Evolutionary conservation across 1,140 invertebrate genomes (phyloP), one percentile per base, ranked within the genome.

Genomic region (Varroa destructor): DNA sequence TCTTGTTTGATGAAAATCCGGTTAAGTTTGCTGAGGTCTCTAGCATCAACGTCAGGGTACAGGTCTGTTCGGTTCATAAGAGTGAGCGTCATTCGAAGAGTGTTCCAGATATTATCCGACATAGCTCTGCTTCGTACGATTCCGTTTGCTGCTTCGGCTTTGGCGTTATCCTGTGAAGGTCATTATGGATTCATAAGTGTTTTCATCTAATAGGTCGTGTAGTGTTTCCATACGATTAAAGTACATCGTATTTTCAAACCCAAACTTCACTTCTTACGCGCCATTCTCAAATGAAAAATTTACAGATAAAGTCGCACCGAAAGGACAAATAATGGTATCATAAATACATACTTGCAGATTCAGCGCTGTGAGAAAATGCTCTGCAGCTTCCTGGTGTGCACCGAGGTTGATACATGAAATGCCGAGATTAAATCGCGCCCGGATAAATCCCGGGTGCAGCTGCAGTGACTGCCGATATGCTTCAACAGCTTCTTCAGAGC

Each of bases 401-500:
- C 88, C 87, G n/a, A 98, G 84, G 82, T 97, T 96, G 78, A 97
- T 90, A 79, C 95, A 99, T 71, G 91, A 91, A 67, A 99, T 96
- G 6, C 94, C 96, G 71, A 99, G 87, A 82, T 99, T 99, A 77
- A 96, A 98, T 75, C 96, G 84, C 36, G 94, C 93, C 71, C 96
- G 84, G 74, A 98, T 95, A 79, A 95, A 98, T 14, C 95, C 94
- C 2, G 96, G 96, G 71, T 89, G 87, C 43, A 98, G 81, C 78
- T 89, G 85, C 40, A 99, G 81, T 58, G 96, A 94, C 77, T 87
- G 85, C 77, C 92, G 87, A 80, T 99, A 99, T 0, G 95, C 94
- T 75, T 91, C 87, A 36, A 99, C 89, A 25, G 96, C 94, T 83
- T 98, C 92, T 77, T 94, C 93, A 36, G 93, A 91, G 71, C 86